Evolutionary conservation across 2,113 vertebrate species (phyloP).

Genomic region (Rhagologus leucostigma): DNA sequence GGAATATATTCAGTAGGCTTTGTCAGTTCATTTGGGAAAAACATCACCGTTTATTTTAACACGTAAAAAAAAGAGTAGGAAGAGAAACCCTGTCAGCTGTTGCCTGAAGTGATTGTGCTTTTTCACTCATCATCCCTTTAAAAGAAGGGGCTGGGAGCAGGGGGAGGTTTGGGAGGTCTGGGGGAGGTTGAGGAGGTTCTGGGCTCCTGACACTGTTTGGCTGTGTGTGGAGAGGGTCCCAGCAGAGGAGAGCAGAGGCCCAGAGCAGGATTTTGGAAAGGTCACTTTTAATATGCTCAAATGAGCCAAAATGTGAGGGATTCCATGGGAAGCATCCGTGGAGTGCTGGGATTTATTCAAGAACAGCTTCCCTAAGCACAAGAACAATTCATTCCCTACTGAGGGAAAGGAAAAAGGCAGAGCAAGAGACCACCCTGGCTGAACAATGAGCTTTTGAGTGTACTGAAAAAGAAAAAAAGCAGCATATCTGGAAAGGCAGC

Average conservation of each 20-base stretch:
- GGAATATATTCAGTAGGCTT: neutral
- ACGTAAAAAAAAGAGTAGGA: neutral
- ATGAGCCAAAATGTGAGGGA: neutral
- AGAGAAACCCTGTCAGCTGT: neutral
- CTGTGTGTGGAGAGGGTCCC: neutral
- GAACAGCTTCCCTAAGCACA: neutral
- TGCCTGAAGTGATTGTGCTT: neutral
- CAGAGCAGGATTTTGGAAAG: neutral
- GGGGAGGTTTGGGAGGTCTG: neutral
- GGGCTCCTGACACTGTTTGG: fast-evolving
- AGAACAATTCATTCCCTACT: neutral
- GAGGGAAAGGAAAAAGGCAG: neutral
- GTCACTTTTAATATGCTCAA: neutral
- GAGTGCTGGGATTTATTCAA: neutral
- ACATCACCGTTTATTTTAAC: neutral
- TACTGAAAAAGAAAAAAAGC: neutral
- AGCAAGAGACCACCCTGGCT: neutral
- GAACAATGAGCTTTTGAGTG: neutral
- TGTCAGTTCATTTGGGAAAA: neutral
- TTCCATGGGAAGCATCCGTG: neutral
- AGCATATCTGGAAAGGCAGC: neutral
- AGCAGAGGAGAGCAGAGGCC: neutral
- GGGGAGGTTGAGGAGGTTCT: neutral
- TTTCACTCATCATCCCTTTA: neutral
- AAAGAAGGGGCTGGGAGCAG: neutral